Percentiles rank a stretch among this genome's conserved stretches.
phyloP scores from a whole-genome alignment of 2,888 invertebrate genomes.

The Rutpela maculata region DNA sequence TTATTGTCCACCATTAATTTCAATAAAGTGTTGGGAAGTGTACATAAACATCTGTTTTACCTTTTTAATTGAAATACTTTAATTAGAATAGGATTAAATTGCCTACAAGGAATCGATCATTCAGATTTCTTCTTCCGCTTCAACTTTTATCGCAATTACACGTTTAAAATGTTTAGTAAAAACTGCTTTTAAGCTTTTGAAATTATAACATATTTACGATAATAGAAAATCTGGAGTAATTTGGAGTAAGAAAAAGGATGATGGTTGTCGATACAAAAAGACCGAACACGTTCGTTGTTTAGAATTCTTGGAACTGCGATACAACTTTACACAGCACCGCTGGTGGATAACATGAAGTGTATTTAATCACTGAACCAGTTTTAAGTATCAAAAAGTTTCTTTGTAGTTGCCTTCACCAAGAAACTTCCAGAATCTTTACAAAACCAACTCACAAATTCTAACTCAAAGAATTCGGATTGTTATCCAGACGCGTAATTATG shows the following conservation, averaged over 20 bases:
- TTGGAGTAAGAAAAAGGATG: background rate
- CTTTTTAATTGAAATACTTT: too few relatives aligned
- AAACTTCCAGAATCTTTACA: constrained; percentile 53
- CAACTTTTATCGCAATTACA: background rate
- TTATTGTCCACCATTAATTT: too few relatives aligned
- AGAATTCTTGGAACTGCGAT: constrained; percentile 20
- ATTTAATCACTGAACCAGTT: constrained; percentile 59
- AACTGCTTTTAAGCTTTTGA: background rate
- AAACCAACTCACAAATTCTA: constrained; percentile 40
- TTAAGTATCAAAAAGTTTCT: constrained; percentile 58
- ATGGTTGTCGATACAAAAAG: background rate
- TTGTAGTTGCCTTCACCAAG: constrained; percentile 51
- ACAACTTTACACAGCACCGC: constrained; percentile 24
- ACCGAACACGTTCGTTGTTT: constrained; percentile 17
- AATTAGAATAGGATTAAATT: too few relatives aligned
- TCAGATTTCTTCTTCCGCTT: background rate
- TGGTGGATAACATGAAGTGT: constrained; percentile 50
- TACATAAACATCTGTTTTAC: too few relatives aligned
- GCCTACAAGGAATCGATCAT: background rate
- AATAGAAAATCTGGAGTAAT: background rate
- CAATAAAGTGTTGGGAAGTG: too few relatives aligned
- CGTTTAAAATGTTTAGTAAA: background rate
- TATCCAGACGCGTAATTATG: constrained; percentile 24
- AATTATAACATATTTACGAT: background rate
- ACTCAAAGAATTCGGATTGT: constrained; percentile 38